Evolutionary conservation across 1,140 invertebrate species (phyloP).

Genomic region (Drosophila subobscura): DNA sequence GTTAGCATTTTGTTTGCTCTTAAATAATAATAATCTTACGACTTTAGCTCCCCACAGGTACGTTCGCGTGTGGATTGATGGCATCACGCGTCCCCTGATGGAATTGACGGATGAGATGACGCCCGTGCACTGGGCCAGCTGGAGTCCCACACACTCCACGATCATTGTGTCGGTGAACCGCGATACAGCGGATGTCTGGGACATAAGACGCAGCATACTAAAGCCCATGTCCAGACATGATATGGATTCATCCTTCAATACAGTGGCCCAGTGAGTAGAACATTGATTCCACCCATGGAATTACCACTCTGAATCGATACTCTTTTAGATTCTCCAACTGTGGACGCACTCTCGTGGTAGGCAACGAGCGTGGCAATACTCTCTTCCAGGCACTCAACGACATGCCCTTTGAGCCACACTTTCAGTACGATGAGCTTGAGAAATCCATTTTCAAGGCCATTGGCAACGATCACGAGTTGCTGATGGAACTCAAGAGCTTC

Average conservation of each 20-base stretch:
- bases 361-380: slow-evolving; percentile 87
- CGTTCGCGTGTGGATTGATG: slow-evolving; percentile 90
- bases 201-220: slow-evolving; percentile 87
- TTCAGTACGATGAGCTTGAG: slow-evolving; percentile 86
- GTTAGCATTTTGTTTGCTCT: slow-evolving; percentile 62
- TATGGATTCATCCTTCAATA: slow-evolving; percentile 78
- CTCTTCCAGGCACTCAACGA: slow-evolving; percentile 87
- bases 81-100: slow-evolving; percentile 87
- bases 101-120: slow-evolving; percentile 85
- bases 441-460: slow-evolving; percentile 86
- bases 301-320: background rate
- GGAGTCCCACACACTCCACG: slow-evolving; percentile 92
- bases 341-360: slow-evolving; percentile 87
- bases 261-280: slow-evolving; percentile 45
- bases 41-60: slow-evolving; percentile 66
- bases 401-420: slow-evolving; percentile 88
- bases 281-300: background rate
- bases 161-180: slow-evolving; percentile 90
- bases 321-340: slow-evolving; percentile 85
- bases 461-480: slow-evolving; percentile 86
- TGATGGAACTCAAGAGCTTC: slow-evolving; percentile 86
- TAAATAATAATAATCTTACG: background rate
- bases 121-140: slow-evolving; percentile 88
- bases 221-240: slow-evolving; percentile 85
- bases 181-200: slow-evolving; percentile 89